These are phyloP conservation scores for Cinclus cinclus DNA, from an alignment of 2,113 vertebrate species.

Conservation along the genomic window DNA sequence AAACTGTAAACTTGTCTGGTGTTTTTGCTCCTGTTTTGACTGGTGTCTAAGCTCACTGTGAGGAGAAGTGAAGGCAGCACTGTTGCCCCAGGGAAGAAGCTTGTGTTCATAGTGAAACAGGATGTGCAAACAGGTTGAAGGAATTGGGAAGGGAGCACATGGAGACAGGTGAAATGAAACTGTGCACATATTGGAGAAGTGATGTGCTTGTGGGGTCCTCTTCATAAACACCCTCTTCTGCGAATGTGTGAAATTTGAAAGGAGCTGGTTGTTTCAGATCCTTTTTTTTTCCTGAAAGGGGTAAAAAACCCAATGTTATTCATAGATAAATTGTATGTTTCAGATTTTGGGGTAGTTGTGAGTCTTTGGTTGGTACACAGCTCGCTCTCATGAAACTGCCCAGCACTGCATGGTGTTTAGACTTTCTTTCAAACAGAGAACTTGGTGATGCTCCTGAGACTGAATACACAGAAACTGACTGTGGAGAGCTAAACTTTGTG, in stretches of 20 bases:
- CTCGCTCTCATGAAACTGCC: neutral
- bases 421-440: neutral
- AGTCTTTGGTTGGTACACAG: neutral
- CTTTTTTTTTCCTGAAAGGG: neutral
- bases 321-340: neutral
- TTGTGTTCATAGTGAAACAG: constrained; percentile 70
- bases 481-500: neutral
- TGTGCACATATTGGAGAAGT: constrained; percentile 43
- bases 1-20: neutral
- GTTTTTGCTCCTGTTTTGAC: neutral
- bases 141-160: constrained; percentile 57
- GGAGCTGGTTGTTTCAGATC: constrained; percentile 51
- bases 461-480: neutral
- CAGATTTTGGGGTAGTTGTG: neutral
- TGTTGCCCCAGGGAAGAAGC: constrained; percentile 11
- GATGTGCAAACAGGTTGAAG: constrained; percentile 61
- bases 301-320: neutral
- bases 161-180: constrained; percentile 47
- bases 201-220: constrained; percentile 21
- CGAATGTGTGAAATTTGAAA: constrained; percentile 19
- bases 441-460: neutral
- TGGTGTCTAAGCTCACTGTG: neutral
- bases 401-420: neutral
- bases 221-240: constrained; percentile 16
- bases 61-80: constrained; percentile 48